Conservation (phyloP, 2,888 invertebrate species). For the Dexiosoma caninum region DNA sequence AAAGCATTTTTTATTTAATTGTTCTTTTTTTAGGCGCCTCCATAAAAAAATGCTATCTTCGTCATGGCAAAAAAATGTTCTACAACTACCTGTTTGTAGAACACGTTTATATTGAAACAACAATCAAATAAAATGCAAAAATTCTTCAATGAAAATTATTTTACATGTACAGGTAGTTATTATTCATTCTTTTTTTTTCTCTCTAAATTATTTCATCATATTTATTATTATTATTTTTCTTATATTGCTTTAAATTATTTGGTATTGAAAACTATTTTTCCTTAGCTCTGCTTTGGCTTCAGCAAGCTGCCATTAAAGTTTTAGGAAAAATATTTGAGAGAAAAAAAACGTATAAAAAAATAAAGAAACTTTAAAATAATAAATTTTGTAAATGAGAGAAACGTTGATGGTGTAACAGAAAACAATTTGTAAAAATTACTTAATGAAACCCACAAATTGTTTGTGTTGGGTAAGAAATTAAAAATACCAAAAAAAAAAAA, state of each 20-base stretch:
- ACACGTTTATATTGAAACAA: too few species aligned
- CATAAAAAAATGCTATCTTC: too few species aligned
- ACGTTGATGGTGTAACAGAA: not conserved
- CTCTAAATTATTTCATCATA: too few species aligned
- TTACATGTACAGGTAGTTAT: too few species aligned
- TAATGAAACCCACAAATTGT: slow-evolving; percentile 64
- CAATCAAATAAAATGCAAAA: too few species aligned
- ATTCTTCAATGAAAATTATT: too few species aligned
- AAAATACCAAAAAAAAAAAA: slow-evolving; percentile 58
- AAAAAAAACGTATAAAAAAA: not conserved
- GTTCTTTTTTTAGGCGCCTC: too few species aligned
- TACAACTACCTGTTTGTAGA: too few species aligned
- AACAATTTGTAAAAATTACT: slow-evolving; percentile 50
- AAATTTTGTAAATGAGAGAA: slow-evolving; percentile 17
- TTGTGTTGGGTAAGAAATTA: slow-evolving; percentile 62
- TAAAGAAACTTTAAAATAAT: slow-evolving; percentile 30
- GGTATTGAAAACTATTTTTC: slow-evolving; percentile 39
- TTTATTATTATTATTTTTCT: too few species aligned
- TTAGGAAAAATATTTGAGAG: not conserved
- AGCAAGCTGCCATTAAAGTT: slow-evolving; percentile 19
- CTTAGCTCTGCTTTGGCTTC: not conserved
- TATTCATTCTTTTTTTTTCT: too few species aligned
- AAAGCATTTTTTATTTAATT: too few species aligned
- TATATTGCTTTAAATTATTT: slow-evolving; percentile 29
- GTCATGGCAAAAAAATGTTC: too few species aligned